A percentile compares a stretch with the other conserved stretches of the same genome.
phyloP scores from a whole-genome alignment of 1,140 invertebrate species.

The Plodia interpunctella region DNA sequence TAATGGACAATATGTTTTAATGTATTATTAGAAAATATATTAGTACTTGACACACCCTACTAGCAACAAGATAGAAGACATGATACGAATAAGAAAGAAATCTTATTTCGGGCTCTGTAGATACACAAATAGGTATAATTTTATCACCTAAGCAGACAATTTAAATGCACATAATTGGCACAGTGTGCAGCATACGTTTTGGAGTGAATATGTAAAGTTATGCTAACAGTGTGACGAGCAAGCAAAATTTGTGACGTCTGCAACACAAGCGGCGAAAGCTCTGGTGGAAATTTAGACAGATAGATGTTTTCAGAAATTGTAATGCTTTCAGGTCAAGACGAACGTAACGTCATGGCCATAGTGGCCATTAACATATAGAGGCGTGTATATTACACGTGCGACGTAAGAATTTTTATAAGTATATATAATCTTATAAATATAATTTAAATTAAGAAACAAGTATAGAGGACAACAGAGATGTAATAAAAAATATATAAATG shows the following conservation, averaged over 20 bases:
- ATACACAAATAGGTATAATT: background rate
- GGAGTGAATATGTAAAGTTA: slow-evolving; percentile 66
- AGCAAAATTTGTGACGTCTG: slow-evolving; percentile 46
- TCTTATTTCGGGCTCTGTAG: background rate
- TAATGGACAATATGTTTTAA: too few species aligned
- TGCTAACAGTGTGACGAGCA: slow-evolving; percentile 53
- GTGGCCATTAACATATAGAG: too few species aligned
- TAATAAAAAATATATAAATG: background rate
- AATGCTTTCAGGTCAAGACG: slow-evolving; percentile 14
- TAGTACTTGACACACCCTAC: too few species aligned
- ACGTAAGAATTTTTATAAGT: too few species aligned
- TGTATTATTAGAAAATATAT: too few species aligned
- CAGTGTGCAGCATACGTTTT: slow-evolving; percentile 27
- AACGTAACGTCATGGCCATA: background rate
- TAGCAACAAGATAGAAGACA: background rate
- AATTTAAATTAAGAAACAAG: too few species aligned
- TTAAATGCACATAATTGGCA: slow-evolving; percentile 21
- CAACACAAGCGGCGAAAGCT: background rate
- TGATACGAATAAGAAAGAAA: background rate
- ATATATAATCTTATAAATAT: too few species aligned
- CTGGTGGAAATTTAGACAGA: background rate
- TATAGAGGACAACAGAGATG: too few species aligned
- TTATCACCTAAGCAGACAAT: slow-evolving; percentile 10
- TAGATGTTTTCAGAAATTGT: background rate
- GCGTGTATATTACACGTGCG: too few species aligned